phyloP scores from a whole-genome alignment of 2,888 invertebrate species.

The Diloba caeruleocephala region DNA sequence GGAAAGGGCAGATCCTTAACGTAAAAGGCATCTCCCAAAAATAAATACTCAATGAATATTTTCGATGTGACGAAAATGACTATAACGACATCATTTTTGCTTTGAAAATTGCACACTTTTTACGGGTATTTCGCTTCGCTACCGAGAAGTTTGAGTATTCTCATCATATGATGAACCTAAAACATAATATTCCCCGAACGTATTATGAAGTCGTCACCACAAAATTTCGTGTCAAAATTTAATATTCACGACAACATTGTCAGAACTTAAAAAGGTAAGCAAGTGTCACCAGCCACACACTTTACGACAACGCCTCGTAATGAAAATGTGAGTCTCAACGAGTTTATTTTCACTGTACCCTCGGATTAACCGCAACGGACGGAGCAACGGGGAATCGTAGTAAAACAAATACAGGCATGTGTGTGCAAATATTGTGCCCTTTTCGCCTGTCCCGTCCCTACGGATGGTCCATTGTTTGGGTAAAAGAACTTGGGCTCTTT shows the following conservation, averaged over 20 bases:
- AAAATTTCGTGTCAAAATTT: slow-evolving; percentile 30
- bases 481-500: slow-evolving; percentile 52
- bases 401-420: slow-evolving; percentile 70
- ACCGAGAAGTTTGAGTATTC: too few relatives aligned
- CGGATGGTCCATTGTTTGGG: slow-evolving; percentile 70
- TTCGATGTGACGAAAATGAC: too few relatives aligned
- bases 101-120: too few relatives aligned
- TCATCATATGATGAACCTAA: too few relatives aligned
- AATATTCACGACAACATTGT: slow-evolving; percentile 42
- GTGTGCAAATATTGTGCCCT: slow-evolving; percentile 70
- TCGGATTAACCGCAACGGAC: slow-evolving; percentile 55
- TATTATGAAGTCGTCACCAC: slow-evolving; percentile 24
- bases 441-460: slow-evolving; percentile 65
- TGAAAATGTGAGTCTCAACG: slow-evolving; percentile 62
- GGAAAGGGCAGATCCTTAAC: too few relatives aligned
- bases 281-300: slow-evolving; percentile 58
- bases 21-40: too few relatives aligned
- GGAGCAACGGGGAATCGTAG: slow-evolving; percentile 65
- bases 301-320: slow-evolving; percentile 64
- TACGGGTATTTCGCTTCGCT: too few relatives aligned
- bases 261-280: slow-evolving; percentile 24
- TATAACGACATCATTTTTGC: too few relatives aligned
- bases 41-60: too few relatives aligned
- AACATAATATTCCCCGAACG: not conserved
- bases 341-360: slow-evolving; percentile 60